Base-by-base conservation (phyloP, 2,797 vertebrate species). In the Mastacembelus armatus region DNA sequence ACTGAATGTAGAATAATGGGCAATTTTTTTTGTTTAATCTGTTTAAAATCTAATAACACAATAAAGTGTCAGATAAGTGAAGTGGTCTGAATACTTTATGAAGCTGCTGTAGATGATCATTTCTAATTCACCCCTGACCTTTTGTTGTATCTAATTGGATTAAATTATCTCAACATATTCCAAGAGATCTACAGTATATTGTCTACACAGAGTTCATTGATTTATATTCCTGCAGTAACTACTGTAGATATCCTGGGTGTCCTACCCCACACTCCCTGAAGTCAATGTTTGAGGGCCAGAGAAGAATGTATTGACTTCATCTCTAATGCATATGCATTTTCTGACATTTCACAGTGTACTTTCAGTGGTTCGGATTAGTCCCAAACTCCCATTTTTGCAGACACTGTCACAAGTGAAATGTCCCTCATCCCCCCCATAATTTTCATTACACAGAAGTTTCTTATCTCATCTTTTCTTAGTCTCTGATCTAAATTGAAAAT, bases 311-410 rank as follows among this genome's bases (percentile, higher is more conserved):
- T 42, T 63, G 80, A 83, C 71, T 85, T 63, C 66, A 62, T 65
- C 54, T 60, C 56, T 71, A 66, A 75, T 80, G 54, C 65, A 81
- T 83, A 77, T 77, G 67, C 60, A 83, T 80, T 72, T 78, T 42
- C 47, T 81, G 69, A 83, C 78, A 80, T 84, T 35, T 87, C 56
- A 56, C 38, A 63, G 18, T 35, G 57, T 22, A 59, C 65, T 62
- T 18, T 32, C 30, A 16, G 48, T n/a, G 26, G 22, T 58, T 57
- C 32, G 48, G 36, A 42, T 50, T 38, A 10, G 32, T 45, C 29
- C 42, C 49, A 43, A 11, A 16, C 42, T 39, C 40, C 19, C 12
- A 14, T 50, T 58, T 55, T 54, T 50, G 47, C 61, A 71, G 49
- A 55, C 35, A 42, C 51, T 21, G 18, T 42, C 59, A 51, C 19